phyloP scores from a whole-genome alignment of 2,888 invertebrate species.

The Lepas anatifera region DNA sequence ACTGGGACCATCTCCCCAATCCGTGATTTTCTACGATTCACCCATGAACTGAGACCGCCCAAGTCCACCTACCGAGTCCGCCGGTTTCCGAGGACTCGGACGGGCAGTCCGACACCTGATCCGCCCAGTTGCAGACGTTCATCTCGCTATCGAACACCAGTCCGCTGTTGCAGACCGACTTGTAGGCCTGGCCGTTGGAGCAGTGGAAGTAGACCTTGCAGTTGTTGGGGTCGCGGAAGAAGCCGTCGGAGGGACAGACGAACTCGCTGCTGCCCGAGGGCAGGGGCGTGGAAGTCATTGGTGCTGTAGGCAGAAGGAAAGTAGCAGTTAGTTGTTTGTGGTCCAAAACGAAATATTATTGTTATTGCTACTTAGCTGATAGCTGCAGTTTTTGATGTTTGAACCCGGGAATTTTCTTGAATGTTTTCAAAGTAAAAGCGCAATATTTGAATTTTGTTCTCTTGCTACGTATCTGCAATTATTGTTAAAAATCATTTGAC shows the following conservation, averaged over 20 bases:
- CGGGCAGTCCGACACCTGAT: constrained; percentile 27
- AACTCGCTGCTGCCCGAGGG: not conserved
- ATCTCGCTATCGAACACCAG: constrained; percentile 30
- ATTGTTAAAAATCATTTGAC: too few relatives aligned
- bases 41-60: too few relatives aligned
- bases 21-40: too few relatives aligned
- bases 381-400: too few relatives aligned
- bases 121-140: constrained; percentile 32
- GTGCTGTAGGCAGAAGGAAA: not conserved
- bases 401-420: too few relatives aligned
- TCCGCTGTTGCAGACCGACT: constrained; percentile 31
- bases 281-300: not conserved
- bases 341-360: too few relatives aligned
- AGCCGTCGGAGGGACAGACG: constrained; percentile 24
- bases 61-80: not conserved
- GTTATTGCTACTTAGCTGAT: too few relatives aligned
- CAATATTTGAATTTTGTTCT: too few relatives aligned
- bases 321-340: too few relatives aligned
- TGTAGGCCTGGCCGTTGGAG: constrained; percentile 28
- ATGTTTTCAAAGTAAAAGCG: too few relatives aligned
- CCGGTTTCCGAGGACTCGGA: constrained; percentile 21
- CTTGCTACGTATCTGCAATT: too few relatives aligned
- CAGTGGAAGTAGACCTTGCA: constrained; percentile 31
- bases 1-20: too few relatives aligned
- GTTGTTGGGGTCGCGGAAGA: constrained; percentile 27